These are phyloP conservation scores for Neogale vison DNA, from an alignment of 2,113 vertebrate genomes.

Conservation along the genomic window DNA sequence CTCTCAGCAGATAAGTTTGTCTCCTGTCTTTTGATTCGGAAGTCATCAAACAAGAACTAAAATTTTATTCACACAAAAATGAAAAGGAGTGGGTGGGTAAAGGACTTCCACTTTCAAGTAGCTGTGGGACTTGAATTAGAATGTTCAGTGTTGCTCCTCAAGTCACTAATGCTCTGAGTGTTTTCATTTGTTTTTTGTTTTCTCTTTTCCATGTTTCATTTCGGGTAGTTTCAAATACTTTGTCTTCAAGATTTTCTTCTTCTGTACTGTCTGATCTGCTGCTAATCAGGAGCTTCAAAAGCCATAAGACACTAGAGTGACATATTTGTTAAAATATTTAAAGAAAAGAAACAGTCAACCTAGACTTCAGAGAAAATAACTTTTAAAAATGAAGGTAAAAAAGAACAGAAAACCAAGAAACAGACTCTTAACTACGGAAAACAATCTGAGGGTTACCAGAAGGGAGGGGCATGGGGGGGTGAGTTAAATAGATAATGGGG, in stretches of 20 bases:
- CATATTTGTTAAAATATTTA: background rate
- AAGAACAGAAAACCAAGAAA: background rate
- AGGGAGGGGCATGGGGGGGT: background rate
- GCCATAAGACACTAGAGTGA: background rate
- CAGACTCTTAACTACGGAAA: background rate
- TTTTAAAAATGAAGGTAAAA: background rate
- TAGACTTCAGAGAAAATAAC: background rate
- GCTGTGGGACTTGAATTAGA: background rate
- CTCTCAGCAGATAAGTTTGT: background rate
- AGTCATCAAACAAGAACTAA: background rate
- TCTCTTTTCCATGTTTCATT: conserved; percentile 14
- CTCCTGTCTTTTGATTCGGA: background rate
- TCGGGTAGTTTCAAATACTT: background rate
- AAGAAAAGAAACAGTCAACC: conserved; percentile 9
- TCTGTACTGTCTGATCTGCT: background rate
- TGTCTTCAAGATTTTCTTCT: background rate
- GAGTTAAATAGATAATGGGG: background rate
- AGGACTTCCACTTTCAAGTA: background rate
- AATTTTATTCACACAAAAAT: background rate
- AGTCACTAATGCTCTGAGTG: background rate
- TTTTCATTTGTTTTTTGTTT: background rate
- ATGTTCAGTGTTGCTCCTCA: background rate
- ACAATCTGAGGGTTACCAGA: background rate
- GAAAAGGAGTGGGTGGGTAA: background rate
- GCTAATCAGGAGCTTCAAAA: background rate